Percentiles rank a stretch among this genome's conserved stretches.
Evolutionary conservation across 2,797 vertebrate genomes (phyloP).

Genomic region (Ciconia nigra): DNA sequence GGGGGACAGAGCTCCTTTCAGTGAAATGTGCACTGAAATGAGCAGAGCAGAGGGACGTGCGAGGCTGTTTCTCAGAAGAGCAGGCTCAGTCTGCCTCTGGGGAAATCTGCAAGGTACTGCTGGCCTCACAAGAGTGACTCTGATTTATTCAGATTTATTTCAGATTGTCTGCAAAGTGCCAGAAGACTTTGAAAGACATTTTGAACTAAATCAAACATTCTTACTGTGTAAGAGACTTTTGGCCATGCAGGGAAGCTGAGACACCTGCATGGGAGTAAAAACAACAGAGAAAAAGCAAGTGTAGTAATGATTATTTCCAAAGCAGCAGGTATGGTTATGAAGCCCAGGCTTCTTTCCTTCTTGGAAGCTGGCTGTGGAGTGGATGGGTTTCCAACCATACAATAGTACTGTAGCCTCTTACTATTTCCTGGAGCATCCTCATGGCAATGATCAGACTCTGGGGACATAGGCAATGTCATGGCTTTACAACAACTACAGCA

Average conservation of each 20-base stretch:
- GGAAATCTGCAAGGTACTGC: neutral
- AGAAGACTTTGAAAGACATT: neutral
- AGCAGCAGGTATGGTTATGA: neutral
- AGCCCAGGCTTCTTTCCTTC: neutral
- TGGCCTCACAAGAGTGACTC: neutral
- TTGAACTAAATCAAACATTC: neutral
- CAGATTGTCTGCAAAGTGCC: neutral
- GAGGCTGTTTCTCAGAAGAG: neutral
- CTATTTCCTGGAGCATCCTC: neutral
- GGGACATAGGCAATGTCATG: neutral
- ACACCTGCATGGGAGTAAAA: neutral
- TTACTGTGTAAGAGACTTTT: neutral
- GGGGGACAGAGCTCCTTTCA: neutral
- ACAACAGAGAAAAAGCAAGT: neutral
- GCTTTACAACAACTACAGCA: neutral
- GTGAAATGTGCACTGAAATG: neutral
- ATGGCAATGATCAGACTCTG: neutral
- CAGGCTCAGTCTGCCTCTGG: neutral
- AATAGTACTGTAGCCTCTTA: neutral
- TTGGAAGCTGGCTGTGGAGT: neutral
- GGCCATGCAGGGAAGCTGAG: neutral
- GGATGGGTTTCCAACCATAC: neutral
- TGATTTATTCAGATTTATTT: neutral
- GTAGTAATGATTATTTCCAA: neutral
- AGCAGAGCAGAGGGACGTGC: neutral